These are phyloP conservation scores for Rhabdophis nuchalis DNA, from an alignment of 2,797 vertebrate genomes.

Conservation along the genomic window DNA sequence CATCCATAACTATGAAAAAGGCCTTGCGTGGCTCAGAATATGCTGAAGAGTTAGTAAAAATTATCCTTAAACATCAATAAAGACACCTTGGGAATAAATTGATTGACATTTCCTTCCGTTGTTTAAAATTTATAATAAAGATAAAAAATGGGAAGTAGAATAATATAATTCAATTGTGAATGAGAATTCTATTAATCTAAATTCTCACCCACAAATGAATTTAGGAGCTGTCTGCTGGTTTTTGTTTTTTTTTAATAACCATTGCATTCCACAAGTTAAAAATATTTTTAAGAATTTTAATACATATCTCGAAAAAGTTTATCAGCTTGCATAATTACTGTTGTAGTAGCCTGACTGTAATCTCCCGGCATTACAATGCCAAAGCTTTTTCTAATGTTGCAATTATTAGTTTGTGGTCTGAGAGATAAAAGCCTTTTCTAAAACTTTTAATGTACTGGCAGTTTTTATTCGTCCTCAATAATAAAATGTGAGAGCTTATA, in stretches of 20 bases:
- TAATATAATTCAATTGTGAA: not conserved
- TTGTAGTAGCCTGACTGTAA: not conserved
- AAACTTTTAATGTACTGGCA: not conserved
- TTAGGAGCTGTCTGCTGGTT: not conserved
- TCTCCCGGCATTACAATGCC: not conserved
- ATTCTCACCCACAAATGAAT: not conserved
- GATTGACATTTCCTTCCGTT: not conserved
- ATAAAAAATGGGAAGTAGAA: not conserved
- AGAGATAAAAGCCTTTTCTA: not conserved
- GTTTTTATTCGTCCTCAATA: not conserved
- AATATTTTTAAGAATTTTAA: not conserved
- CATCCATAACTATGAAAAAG: not conserved
- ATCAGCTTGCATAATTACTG: not conserved
- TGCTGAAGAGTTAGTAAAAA: not conserved
- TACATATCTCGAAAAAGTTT: not conserved
- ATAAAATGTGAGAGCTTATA: not conserved
- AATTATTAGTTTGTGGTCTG: not conserved
- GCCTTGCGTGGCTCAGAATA: not conserved
- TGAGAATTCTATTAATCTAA: not conserved
- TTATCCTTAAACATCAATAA: not conserved
- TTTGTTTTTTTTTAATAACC: not conserved
- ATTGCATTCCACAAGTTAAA: not conserved
- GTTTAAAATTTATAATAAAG: not conserved
- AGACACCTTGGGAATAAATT: not conserved
- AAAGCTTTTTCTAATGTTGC: not conserved